phyloP scores from a whole-genome alignment of 2,888 invertebrate genomes.

The Argyra leucocephala region DNA sequence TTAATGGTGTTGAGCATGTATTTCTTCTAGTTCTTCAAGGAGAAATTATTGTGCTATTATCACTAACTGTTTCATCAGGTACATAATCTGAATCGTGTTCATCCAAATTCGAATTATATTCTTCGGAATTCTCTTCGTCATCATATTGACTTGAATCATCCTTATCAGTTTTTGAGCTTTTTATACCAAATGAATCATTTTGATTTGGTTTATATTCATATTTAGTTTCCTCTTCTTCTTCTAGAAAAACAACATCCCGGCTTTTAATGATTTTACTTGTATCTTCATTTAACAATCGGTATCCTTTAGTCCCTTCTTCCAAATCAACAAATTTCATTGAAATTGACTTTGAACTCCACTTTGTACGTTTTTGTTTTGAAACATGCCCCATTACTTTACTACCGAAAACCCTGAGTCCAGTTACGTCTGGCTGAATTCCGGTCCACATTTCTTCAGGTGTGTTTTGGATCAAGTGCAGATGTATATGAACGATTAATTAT shows the following conservation, averaged over 20 bases:
- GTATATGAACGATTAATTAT: slow-evolving; percentile 31
- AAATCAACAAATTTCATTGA: slow-evolving; percentile 20
- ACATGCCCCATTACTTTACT: slow-evolving; percentile 12
- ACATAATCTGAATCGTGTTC: background rate
- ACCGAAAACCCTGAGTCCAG: no score
- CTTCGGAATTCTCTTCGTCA: background rate
- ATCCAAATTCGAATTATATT: slow-evolving; percentile 10
- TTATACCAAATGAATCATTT: background rate
- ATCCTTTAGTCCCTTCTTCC: slow-evolving; percentile 19
- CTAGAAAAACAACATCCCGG: slow-evolving; percentile 19
- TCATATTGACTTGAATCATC: background rate
- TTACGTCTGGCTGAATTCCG: no score
- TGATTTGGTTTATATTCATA: background rate
- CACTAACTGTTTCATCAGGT: no score
- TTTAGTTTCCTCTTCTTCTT: background rate
- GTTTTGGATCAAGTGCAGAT: slow-evolving; percentile 20
- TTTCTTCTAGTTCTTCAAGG: no score
- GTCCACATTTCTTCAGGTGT: slow-evolving; percentile 27
- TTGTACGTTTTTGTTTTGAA: slow-evolving; percentile 18
- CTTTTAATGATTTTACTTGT: slow-evolving; percentile 17
- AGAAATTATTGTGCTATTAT: no score
- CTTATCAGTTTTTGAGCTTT: background rate
- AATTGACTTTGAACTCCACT: slow-evolving; percentile 19
- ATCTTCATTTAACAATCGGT: slow-evolving; percentile 19
- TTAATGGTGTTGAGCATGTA: no score